phyloP scores from a whole-genome alignment of 1,140 invertebrate genomes.

The Battus philenor region DNA sequence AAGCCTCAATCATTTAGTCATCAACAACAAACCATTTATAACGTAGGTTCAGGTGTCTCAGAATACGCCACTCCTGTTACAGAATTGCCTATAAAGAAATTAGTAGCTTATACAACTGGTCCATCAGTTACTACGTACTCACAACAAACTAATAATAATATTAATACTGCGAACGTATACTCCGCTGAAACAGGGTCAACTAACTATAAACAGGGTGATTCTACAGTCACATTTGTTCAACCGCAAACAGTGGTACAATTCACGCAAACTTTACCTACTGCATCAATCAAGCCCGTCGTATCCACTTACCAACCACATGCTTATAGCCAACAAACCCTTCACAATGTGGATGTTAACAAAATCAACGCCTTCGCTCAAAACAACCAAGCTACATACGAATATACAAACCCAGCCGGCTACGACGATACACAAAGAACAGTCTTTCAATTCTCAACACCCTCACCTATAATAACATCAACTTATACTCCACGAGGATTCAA shows the following conservation, averaged over 20 bases:
- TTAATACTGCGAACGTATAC: conserved; percentile 24
- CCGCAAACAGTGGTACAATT: conserved; percentile 2
- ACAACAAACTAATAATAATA: conserved; percentile 47
- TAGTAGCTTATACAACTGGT: conserved; percentile 73
- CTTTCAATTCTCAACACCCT: conserved; percentile 31
- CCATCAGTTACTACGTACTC: conserved; percentile 35
- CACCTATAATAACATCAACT: conserved; percentile 27
- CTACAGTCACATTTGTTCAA: conserved; percentile 8
- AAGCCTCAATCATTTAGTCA: conserved; percentile 48
- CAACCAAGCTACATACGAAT: conserved; percentile 26
- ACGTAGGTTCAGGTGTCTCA: conserved; percentile 35
- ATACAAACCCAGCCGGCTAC: conserved; percentile 22
- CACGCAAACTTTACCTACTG: conserved; percentile 4
- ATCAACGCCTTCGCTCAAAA: conserved; percentile 32
- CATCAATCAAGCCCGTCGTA: conserved; percentile 29
- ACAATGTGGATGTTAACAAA: conserved; percentile 39
- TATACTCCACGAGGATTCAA: conserved; percentile 34
- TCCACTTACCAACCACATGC: conserved; percentile 34
- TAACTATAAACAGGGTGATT: conserved; percentile 2
- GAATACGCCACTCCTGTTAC: conserved; percentile 53
- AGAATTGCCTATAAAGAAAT: conserved; percentile 67
- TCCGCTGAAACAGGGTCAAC: conserved; percentile 1
- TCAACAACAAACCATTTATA: conserved; percentile 50
- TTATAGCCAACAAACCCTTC: conserved; percentile 51
- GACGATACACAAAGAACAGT: conserved; percentile 40